These are phyloP conservation scores for Natrix natrix DNA, from an alignment of 2,797 vertebrate species.

Conservation along the genomic window DNA sequence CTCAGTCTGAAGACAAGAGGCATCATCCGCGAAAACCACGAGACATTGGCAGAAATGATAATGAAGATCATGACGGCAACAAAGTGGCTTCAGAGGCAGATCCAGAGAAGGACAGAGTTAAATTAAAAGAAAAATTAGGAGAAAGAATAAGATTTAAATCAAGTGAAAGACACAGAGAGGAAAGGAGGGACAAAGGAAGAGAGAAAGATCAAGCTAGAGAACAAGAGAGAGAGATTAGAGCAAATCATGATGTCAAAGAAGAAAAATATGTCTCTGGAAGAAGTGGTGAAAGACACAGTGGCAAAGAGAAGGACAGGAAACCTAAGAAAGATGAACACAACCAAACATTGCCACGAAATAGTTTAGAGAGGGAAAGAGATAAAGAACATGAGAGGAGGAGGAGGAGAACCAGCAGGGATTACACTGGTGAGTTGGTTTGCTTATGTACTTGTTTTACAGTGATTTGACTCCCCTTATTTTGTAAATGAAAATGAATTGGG, in stretches of 20 bases:
- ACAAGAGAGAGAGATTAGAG: slow-evolving; percentile 32
- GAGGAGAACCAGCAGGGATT: slow-evolving; percentile 49
- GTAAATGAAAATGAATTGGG: neutral
- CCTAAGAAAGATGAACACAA: slow-evolving; percentile 47
- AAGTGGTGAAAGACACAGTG: slow-evolving; percentile 54
- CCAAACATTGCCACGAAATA: slow-evolving; percentile 16
- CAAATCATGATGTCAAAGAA: slow-evolving; percentile 50
- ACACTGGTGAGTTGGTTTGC: slow-evolving; percentile 53
- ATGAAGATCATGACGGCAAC: slow-evolving; percentile 64
- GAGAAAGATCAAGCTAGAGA: slow-evolving; percentile 45
- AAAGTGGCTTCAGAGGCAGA: slow-evolving; percentile 67
- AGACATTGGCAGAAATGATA: slow-evolving; percentile 63
- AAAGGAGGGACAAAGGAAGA: slow-evolving; percentile 46
- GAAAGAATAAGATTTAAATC: slow-evolving; percentile 59
- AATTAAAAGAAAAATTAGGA: slow-evolving; percentile 65
- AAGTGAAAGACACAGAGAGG: slow-evolving; percentile 61
- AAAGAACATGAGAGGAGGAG: slow-evolving; percentile 45
- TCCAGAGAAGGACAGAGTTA: slow-evolving; percentile 64
- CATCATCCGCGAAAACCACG: slow-evolving; percentile 65
- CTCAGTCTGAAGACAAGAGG: slow-evolving; percentile 67
- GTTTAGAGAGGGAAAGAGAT: slow-evolving; percentile 34
- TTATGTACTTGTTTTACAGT: slow-evolving; percentile 14
- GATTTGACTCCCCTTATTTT: neutral
- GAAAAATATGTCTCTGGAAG: slow-evolving; percentile 48
- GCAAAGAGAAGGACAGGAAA: slow-evolving; percentile 53